These are phyloP conservation scores for Cerastoderma edule DNA, from an alignment of 2,888 invertebrate species.

Conservation along the genomic window DNA sequence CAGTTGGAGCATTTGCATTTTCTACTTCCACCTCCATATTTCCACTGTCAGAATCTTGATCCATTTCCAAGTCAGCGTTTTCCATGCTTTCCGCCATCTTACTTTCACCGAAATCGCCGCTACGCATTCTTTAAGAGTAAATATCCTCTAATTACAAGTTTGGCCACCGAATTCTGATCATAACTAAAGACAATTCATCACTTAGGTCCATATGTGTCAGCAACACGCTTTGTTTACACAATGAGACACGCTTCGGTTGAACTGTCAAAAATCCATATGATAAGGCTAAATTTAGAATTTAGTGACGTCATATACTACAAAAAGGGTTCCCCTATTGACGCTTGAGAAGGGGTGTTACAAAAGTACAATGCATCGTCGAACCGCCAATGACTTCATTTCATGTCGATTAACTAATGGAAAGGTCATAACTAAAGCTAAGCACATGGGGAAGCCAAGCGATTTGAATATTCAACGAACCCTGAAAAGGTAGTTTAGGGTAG, in stretches of 20 bases:
- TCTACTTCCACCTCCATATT: constrained; percentile 42
- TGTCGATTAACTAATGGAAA: too few species aligned
- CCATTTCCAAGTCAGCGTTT: constrained; percentile 46
- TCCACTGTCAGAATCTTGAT: constrained; percentile 56
- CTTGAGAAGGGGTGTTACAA: too few species aligned
- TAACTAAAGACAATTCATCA: too few species aligned
- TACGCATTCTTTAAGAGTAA: constrained; percentile 20
- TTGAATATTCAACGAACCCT: too few species aligned
- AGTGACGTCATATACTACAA: constrained; percentile 39
- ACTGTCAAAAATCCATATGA: constrained; percentile 17
- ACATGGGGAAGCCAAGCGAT: too few species aligned
- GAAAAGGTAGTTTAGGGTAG: too few species aligned
- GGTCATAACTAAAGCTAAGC: too few species aligned
- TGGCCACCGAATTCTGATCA: neutral
- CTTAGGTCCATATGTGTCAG: too few species aligned
- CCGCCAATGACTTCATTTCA: too few species aligned
- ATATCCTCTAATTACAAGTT: neutral
- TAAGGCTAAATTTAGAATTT: constrained; percentile 43
- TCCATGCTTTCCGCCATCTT: constrained; percentile 61
- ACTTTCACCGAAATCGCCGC: constrained; percentile 25
- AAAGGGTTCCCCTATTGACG: constrained; percentile 19
- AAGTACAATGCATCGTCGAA: too few species aligned
- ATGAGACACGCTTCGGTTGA: constrained; percentile 12
- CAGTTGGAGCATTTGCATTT: constrained; percentile 45
- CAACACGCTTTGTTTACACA: constrained; percentile 22